A percentile compares a stretch with the other conserved stretches of the same genome.
Evolutionary conservation across 2,797 vertebrate genomes (phyloP).

Genomic region (Pelodytes ibericus): DNA sequence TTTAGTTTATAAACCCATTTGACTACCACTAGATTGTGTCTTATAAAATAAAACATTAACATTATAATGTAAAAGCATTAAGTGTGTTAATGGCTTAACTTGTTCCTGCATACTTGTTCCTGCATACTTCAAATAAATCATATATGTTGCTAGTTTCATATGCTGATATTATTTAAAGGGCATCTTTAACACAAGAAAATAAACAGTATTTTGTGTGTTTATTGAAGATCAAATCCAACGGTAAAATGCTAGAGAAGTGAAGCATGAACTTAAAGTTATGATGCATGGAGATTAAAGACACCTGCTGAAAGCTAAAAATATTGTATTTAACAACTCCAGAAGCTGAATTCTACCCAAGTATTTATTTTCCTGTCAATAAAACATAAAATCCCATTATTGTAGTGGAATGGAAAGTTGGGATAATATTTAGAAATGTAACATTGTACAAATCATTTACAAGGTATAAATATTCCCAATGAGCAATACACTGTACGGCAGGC

Average conservation of each 20-base stretch:
- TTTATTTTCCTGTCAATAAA: constrained; percentile 47
- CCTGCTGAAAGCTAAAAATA: constrained; percentile 52
- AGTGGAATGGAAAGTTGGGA: constrained; percentile 29
- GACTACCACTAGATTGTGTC: too few species aligned
- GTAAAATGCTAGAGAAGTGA: constrained; percentile 50
- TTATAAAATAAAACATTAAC: too few species aligned
- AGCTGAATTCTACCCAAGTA: constrained; percentile 40
- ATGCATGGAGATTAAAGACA: constrained; percentile 53
- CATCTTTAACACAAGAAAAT: constrained; percentile 48
- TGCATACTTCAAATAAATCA: constrained; percentile 20
- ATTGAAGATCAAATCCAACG: constrained; percentile 49
- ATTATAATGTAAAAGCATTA: too few species aligned
- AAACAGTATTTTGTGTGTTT: constrained; percentile 46
- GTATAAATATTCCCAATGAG: too few species aligned
- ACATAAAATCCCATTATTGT: constrained; percentile 41
- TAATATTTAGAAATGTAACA: constrained; percentile 45
- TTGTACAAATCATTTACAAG: constrained; percentile 32
- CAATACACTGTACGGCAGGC: too few species aligned
- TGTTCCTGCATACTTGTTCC: too few species aligned
- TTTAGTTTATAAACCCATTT: too few species aligned
- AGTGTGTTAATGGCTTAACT: too few species aligned
- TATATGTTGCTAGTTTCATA: constrained; percentile 41
- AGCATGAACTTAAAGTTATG: constrained; percentile 51
- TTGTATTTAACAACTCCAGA: constrained; percentile 44
- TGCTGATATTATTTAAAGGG: constrained; percentile 54